phyloP scores from a whole-genome alignment of 1,140 invertebrate genomes.

The Ladona fulva region DNA sequence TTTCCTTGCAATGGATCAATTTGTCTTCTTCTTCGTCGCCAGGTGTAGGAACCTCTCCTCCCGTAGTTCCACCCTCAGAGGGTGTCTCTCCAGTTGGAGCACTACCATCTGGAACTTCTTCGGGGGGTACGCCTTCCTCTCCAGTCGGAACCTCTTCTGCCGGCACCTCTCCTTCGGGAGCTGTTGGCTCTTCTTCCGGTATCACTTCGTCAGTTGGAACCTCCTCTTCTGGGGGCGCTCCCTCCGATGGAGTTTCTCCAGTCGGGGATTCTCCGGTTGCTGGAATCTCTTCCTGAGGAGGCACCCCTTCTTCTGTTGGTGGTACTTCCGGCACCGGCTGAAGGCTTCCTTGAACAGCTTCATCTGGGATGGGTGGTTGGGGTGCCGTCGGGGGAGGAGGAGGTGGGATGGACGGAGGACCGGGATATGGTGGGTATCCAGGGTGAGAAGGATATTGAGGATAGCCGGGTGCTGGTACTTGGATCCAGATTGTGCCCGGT shows the following conservation, averaged over 20 bases:
- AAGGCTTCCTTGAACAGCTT: slow-evolving; percentile 18
- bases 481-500: slow-evolving; percentile 17
- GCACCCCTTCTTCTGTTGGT: slow-evolving; percentile 11
- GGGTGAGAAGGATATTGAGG: slow-evolving; percentile 12
- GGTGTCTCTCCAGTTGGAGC: neutral
- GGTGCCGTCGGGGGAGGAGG: slow-evolving; percentile 11
- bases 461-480: neutral
- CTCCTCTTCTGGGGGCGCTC: slow-evolving; percentile 12
- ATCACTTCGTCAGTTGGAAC: neutral
- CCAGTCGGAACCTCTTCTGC: slow-evolving; percentile 10
- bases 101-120: neutral
- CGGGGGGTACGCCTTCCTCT: neutral
- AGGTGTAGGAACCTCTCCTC: neutral
- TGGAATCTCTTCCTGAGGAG: neutral
- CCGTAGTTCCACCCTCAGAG: neutral
- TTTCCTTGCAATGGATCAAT: slow-evolving; percentile 25
- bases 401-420: slow-evolving; percentile 18
- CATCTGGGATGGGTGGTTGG: slow-evolving; percentile 19
- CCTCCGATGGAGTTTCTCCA: slow-evolving; percentile 1
- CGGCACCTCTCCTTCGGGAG: neutral
- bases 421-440: slow-evolving; percentile 18
- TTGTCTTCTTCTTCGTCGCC: slow-evolving; percentile 13
- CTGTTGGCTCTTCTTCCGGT: neutral
- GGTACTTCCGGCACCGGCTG: slow-evolving; percentile 14
- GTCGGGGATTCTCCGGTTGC: neutral